phyloP scores from a whole-genome alignment of 2,888 invertebrate genomes.

The Buathra laborator region DNA sequence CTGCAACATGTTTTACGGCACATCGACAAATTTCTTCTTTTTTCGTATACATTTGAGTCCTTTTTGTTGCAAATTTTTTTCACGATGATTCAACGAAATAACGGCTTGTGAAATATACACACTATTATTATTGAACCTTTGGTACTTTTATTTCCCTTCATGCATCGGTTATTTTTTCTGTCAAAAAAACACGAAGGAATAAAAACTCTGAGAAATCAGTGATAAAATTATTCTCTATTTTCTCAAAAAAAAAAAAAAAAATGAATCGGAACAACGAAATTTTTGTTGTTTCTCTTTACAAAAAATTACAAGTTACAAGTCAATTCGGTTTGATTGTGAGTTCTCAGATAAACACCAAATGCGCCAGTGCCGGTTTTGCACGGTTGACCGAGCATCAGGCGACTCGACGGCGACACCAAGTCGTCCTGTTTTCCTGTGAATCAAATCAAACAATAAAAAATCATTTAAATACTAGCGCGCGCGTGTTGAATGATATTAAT shows the following conservation, averaged over 20 bases:
- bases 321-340: conserved; percentile 17
- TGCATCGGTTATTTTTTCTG: neutral
- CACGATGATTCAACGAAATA: conserved; percentile 8
- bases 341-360: conserved; percentile 79
- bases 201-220: neutral
- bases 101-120: conserved; percentile 54
- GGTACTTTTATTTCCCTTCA: neutral
- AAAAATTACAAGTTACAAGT: neutral
- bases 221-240: conserved; percentile 22
- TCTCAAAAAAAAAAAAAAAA: neutral
- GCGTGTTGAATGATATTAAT: neutral
- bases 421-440: conserved; percentile 90
- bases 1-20: conserved; percentile 7
- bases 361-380: conserved; percentile 94
- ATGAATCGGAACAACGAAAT: neutral
- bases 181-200: neutral
- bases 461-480: neutral
- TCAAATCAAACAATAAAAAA: no score
- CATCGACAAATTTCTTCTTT: neutral
- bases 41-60: conserved; percentile 17
- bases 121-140: conserved; percentile 31
- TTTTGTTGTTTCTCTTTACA: neutral
- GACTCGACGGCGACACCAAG: conserved; percentile 93
- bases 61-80: conserved; percentile 14
- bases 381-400: conserved; percentile 94